Evolutionary conservation across 2,113 vertebrate species (phyloP).

Genomic region (Microcebus ravelobensis): DNA sequence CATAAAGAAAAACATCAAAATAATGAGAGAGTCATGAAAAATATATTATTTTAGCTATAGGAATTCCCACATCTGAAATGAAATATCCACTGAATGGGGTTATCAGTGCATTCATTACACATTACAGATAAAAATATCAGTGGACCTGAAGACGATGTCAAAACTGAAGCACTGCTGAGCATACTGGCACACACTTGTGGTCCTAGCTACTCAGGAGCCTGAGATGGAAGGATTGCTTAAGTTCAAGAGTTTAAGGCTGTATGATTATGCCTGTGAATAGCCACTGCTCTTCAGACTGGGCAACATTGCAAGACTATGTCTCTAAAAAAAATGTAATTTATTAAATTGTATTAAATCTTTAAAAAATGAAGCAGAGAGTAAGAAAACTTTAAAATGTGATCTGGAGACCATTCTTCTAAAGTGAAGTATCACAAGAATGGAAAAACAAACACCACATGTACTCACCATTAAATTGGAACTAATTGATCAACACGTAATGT

Average conservation of each 20-base stretch:
- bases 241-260: not conserved
- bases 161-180: not conserved
- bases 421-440: no score
- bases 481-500: no score
- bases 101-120: not conserved
- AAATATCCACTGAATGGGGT: not conserved
- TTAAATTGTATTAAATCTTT: not conserved
- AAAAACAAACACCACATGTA: no score
- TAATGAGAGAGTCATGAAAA: not conserved
- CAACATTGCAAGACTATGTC: not conserved
- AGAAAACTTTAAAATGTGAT: not conserved
- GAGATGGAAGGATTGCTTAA: not conserved
- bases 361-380: not conserved
- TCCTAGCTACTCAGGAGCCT: not conserved
- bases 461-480: no score
- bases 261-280: not conserved
- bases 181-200: not conserved
- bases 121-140: not conserved
- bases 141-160: not conserved
- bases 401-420: no score
- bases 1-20: not conserved
- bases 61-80: not conserved
- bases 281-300: not conserved
- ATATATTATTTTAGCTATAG: not conserved
- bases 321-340: no score